Percentiles rank a stretch among this genome's conserved stretches.
phyloP scores from a whole-genome alignment of 2,888 invertebrate genomes.

The Neelides folsomi region DNA sequence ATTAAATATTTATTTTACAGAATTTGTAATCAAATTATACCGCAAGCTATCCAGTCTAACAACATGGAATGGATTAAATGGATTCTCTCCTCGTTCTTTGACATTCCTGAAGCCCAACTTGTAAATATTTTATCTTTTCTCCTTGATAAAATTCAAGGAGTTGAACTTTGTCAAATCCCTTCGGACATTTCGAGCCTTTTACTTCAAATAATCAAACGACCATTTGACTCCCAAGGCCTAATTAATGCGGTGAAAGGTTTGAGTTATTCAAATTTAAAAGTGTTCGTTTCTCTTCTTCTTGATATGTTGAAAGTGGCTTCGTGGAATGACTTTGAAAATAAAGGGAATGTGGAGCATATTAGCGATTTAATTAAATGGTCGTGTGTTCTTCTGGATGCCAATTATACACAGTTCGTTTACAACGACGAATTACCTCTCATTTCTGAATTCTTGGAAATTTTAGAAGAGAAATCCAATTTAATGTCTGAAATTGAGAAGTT shows the following conservation, averaged over 20 bases:
- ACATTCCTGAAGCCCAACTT: background rate
- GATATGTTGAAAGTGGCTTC: too few relatives aligned
- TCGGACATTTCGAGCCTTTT: too few relatives aligned
- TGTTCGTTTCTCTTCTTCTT: too few relatives aligned
- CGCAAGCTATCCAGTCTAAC: constrained; percentile 14
- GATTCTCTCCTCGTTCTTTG: constrained; percentile 20
- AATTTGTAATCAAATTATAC: constrained; percentile 28
- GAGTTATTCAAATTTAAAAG: constrained; percentile 2
- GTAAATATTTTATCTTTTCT: too few relatives aligned
- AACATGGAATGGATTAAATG: constrained; percentile 19
- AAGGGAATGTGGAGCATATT: background rate
- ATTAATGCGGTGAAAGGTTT: constrained; percentile 11
- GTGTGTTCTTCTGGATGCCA: constrained; percentile 22
- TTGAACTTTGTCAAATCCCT: too few relatives aligned
- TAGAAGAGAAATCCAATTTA: constrained; percentile 17
- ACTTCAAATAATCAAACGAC: constrained; percentile 7
- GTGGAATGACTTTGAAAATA: too few relatives aligned
- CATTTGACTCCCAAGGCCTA: constrained; percentile 17
- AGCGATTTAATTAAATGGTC: constrained; percentile 20
- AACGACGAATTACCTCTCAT: constrained; percentile 17
- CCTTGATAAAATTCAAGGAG: too few relatives aligned
- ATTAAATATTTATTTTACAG: too few relatives aligned
- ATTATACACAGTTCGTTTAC: constrained; percentile 25
- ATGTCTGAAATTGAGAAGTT: constrained; percentile 21
- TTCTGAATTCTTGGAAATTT: constrained; percentile 12